Evolutionary conservation across 2,888 invertebrate genomes (phyloP), one percentile per base, ranked within the genome.

Genomic region (Eupithecia pulchellata): DNA sequence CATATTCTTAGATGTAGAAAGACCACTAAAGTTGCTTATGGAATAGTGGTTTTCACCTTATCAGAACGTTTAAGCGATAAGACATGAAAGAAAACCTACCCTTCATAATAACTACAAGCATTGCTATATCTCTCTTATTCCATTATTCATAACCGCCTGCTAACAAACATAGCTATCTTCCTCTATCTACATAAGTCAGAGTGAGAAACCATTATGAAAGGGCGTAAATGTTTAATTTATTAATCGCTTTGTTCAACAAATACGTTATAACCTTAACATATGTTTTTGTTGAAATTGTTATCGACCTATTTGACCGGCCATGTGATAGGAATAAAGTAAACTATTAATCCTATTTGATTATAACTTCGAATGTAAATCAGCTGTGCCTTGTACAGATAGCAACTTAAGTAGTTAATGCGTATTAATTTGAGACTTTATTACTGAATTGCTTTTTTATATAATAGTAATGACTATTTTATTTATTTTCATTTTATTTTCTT

Each of bases 321-420:
- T 36, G 36, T 34, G 61, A 32, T 61, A 57, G 8, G 17, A 52
- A 52, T 52, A 13, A 52, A 52, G 32, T 20, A n/a, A 61, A 20
- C 34, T 25, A 61, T 61, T 36, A 66, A 57, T 57, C 65, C 20
- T 36, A 29, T 57, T 66, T n/a, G n/a, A 20, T 13, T 32, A 34
- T 32, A 34, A 61, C 13, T 32, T 11, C 52, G 20, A 32, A 61
- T 20, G 61, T 61, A 61, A 61, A 61, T 61, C 61, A 34, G 20
- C 61, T 32, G 60, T 32, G 60, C 36, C 20, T 61, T 13, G 61
- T 32, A 32, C 11, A 17, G 14, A 52, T 13, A 52, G 52, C 52
- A 52, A 52, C 13, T 25, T 25, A 25, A 25, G 25, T 25, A 25
- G 11, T 8, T 52, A 11, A 20, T 9, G 9, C 3, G n/a, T n/a